A percentile compares a stretch with the other conserved stretches of the same genome.
Conservation (phyloP, 2,797 vertebrate genomes). For the Alcedo quadribrachys region DNA sequence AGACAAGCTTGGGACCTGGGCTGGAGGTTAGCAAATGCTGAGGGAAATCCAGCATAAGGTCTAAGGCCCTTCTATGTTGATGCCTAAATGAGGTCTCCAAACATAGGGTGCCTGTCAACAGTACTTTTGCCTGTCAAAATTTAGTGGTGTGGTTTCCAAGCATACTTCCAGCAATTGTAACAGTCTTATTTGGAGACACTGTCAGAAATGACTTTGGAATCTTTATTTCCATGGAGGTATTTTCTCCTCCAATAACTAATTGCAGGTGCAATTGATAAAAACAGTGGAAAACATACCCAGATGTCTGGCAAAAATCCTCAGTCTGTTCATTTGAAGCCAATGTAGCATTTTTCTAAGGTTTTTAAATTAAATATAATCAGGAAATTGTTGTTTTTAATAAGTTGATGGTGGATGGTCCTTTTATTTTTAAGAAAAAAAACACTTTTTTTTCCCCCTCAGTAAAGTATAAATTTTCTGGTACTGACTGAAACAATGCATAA, state of each 20-base stretch:
- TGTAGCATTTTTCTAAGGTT: neutral
- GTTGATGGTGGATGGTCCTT: neutral
- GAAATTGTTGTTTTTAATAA: neutral
- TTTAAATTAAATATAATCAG: neutral
- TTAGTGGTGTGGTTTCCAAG: neutral
- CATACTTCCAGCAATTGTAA: neutral
- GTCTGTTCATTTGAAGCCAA: neutral
- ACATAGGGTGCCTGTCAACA: neutral
- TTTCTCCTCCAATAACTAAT: neutral
- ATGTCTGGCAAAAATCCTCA: neutral
- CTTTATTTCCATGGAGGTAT: neutral
- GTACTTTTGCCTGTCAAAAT: neutral
- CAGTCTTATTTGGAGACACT: neutral
- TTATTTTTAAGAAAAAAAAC: neutral
- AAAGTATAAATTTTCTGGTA: neutral
- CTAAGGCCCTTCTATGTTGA: neutral
- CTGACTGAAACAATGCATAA: neutral
- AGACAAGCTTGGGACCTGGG: neutral
- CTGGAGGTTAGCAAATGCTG: neutral
- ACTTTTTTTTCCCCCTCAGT: accelerated
- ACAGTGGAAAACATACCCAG: neutral
- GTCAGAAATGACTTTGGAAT: neutral
- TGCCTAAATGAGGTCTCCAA: neutral
- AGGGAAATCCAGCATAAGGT: neutral
- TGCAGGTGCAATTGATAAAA: neutral